A percentile compares a stretch with the other conserved stretches of the same genome.
Conservation (phyloP, 2,888 invertebrate genomes). For the Idaea dimidiata region DNA sequence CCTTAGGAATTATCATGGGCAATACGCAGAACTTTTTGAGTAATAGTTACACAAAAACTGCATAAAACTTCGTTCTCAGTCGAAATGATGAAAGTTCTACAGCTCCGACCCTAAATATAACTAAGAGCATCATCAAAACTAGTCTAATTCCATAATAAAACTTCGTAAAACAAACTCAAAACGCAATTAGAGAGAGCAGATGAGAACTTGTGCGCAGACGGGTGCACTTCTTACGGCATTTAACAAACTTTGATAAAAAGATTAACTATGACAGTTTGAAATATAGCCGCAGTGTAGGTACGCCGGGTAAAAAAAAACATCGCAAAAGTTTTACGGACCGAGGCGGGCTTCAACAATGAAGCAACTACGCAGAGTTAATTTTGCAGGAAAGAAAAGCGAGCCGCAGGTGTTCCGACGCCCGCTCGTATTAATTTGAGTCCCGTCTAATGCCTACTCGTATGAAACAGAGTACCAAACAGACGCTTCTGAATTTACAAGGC, state of each 20-base stretch:
- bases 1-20: not conserved
- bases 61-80: not conserved
- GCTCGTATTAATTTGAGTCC: conserved; percentile 75
- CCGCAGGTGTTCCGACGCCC: conserved; percentile 65
- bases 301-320: conserved; percentile 64
- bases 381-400: conserved; percentile 73
- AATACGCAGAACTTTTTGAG: not conserved
- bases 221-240: conserved; percentile 75
- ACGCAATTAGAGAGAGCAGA: conserved; percentile 73
- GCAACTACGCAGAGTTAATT: conserved; percentile 70
- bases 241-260: conserved; percentile 81
- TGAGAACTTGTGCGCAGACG: conserved; percentile 64
- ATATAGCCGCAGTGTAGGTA: conserved; percentile 74
- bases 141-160: conserved; percentile 55
- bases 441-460: conserved; percentile 69
- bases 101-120: conserved; percentile 18
- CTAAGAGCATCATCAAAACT: conserved; percentile 43
- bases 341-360: conserved; percentile 65
- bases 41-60: conserved; percentile 2
- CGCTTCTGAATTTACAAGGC: conserved; percentile 67
- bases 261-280: conserved; percentile 81
- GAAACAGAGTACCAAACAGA: conserved; percentile 55
- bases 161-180: conserved; percentile 49
- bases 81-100: not conserved
- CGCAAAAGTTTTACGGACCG: conserved; percentile 64